A percentile compares a stretch with the other conserved stretches of the same genome.
Conservation (phyloP, 2,888 invertebrate species). For the Lithophane ornitopus region DNA sequence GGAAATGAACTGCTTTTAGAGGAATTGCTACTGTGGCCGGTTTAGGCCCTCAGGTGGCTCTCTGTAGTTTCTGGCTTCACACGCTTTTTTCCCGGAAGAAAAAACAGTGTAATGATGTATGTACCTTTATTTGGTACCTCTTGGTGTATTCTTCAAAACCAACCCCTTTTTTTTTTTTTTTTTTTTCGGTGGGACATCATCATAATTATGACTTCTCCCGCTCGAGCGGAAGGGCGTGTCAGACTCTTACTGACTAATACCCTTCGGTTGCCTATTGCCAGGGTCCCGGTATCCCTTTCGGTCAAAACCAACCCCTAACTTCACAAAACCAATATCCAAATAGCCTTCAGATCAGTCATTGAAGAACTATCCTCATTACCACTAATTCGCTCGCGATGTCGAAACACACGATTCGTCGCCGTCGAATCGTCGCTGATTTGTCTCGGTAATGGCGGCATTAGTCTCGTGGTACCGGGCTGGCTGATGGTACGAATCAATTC, state of each 20-base stretch:
- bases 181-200: no score
- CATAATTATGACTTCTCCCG: no score
- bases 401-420: constrained; percentile 69
- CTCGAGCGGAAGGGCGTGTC: no score
- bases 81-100: neutral
- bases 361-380: constrained; percentile 63
- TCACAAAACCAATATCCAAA: constrained; percentile 4
- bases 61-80: neutral
- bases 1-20: no score
- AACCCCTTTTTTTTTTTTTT: no score
- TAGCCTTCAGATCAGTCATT: constrained; percentile 40
- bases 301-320: neutral
- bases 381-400: constrained; percentile 67
- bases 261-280: no score
- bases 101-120: neutral
- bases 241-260: no score
- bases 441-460: constrained; percentile 72
- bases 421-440: constrained; percentile 70
- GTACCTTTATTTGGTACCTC: neutral
- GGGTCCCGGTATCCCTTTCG: no score
- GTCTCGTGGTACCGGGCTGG: constrained; percentile 59
- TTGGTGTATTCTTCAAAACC: neutral
- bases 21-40: no score
- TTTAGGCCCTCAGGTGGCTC: no score
- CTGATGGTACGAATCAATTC: constrained; percentile 70